Conservation (phyloP, 2,113 vertebrate species). For the Lethenteron camtschaticum region DNA sequence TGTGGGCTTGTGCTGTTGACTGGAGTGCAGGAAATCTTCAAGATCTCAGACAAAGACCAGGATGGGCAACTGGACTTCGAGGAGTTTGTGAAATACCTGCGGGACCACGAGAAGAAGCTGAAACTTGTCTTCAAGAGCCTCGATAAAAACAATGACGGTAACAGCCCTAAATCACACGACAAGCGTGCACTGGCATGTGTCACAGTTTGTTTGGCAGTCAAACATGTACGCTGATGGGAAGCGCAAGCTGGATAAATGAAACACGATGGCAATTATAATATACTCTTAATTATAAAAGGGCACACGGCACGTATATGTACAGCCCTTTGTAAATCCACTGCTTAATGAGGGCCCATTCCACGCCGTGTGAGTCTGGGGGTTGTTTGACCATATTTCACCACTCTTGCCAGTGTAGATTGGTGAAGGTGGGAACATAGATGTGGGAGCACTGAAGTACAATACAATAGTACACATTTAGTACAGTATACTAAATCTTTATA, state of each 20-base stretch:
- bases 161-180: slow-evolving; percentile 3
- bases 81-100: slow-evolving; percentile 76
- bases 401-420: too few relatives aligned
- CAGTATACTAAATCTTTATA: too few relatives aligned
- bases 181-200: too few relatives aligned
- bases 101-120: slow-evolving; percentile 86
- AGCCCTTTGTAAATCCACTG: slow-evolving; percentile 9
- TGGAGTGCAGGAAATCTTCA: too few relatives aligned
- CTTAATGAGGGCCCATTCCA: neutral
- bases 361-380: too few relatives aligned
- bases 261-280: neutral
- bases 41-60: slow-evolving; percentile 33
- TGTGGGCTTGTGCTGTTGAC: too few relatives aligned
- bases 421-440: too few relatives aligned
- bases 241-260: neutral
- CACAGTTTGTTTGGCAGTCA: too few relatives aligned
- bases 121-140: slow-evolving; percentile 70
- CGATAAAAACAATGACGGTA: slow-evolving; percentile 82
- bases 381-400: too few relatives aligned
- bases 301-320: neutral
- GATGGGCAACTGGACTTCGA: slow-evolving; percentile 61
- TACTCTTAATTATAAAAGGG: neutral
- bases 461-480: too few relatives aligned
- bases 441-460: too few relatives aligned
- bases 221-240: neutral